phyloP scores from a whole-genome alignment of 2,797 vertebrate species.

The Pseudochirops cupreus region DNA sequence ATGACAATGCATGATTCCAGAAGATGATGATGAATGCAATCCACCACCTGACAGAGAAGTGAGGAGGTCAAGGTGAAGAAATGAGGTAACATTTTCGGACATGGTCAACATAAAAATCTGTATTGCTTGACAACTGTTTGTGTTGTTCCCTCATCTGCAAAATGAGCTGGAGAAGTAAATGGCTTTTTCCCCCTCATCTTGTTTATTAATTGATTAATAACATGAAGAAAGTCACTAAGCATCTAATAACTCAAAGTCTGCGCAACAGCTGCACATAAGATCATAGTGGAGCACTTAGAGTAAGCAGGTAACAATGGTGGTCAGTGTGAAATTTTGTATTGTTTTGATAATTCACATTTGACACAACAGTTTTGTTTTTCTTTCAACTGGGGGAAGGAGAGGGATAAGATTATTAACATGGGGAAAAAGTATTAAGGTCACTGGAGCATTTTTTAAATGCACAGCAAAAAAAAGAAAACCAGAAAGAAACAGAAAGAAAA shows the following conservation, averaged over 20 bases:
- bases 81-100: neutral
- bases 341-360: neutral
- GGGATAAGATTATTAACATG: neutral
- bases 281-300: constrained; percentile 14
- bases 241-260: neutral
- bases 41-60: neutral
- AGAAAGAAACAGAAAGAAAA: neutral
- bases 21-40: neutral
- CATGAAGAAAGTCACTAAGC: constrained; percentile 17
- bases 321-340: too few species aligned
- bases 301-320: neutral
- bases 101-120: neutral
- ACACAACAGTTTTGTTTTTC: neutral
- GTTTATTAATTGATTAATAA: neutral
- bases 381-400: neutral
- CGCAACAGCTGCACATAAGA: neutral
- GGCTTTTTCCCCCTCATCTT: neutral
- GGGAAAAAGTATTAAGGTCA: neutral
- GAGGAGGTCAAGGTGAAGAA: neutral
- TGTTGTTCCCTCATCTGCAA: neutral
- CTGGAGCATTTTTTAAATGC: neutral
- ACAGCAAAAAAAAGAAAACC: neutral
- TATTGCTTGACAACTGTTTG: neutral
- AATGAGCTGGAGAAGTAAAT: too few species aligned
- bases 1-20: neutral